These are phyloP conservation scores for Chironomus tentans DNA, from an alignment of 2,888 invertebrate species.

Conservation along the genomic window DNA sequence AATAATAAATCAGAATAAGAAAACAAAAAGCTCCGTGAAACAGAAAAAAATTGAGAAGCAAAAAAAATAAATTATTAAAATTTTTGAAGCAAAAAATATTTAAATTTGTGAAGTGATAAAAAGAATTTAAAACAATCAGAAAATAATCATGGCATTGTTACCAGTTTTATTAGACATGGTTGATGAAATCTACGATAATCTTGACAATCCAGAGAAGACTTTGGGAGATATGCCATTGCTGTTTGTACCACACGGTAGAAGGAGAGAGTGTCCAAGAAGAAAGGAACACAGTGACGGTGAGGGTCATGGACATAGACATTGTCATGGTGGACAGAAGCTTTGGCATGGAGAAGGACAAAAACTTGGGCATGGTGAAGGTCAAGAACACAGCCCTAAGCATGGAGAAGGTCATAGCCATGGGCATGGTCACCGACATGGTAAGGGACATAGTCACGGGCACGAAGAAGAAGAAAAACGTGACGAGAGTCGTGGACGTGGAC, in stretches of 20 bases:
- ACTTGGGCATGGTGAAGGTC: neutral
- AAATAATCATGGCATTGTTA: conserved; percentile 1
- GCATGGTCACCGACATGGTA: neutral
- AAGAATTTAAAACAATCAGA: neutral
- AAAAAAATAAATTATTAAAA: neutral
- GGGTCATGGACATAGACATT: neutral
- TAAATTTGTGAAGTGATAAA: conserved; percentile 4
- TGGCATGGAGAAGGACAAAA: neutral
- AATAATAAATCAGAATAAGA: too few relatives aligned
- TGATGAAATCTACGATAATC: conserved; percentile 2
- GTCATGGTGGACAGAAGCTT: neutral
- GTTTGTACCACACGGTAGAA: neutral
- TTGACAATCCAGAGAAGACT: neutral
- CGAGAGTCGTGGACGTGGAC: neutral
- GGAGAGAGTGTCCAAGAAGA: neutral
- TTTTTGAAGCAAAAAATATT: neutral
- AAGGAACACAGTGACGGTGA: neutral
- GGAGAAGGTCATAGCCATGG: neutral
- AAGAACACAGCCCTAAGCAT: neutral
- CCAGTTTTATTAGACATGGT: conserved; percentile 21
- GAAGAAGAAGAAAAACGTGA: neutral
- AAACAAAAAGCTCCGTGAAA: too few relatives aligned
- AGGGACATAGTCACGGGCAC: neutral
- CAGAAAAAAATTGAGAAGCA: too few relatives aligned
- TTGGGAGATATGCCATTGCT: neutral